A percentile compares a stretch with the other conserved stretches of the same genome.
phyloP scores from a whole-genome alignment of 1,140 invertebrate genomes.

The Drosophila cardini region DNA sequence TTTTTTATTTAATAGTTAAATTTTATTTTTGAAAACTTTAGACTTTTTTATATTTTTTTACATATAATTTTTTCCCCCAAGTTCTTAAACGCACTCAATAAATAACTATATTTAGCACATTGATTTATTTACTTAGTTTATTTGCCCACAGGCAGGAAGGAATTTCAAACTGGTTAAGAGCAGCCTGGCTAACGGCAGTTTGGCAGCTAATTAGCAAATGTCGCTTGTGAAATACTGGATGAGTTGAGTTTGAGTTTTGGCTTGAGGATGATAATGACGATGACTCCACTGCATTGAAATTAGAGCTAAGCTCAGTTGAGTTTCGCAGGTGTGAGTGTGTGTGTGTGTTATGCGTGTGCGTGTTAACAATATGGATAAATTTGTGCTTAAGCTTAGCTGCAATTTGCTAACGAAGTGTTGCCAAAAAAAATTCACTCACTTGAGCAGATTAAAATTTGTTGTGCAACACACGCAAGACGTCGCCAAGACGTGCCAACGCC shows the following conservation, averaged over 20 bases:
- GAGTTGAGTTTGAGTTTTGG: not conserved
- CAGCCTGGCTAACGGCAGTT: conserved; percentile 37
- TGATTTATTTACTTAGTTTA: not conserved
- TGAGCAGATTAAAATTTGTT: conserved; percentile 63
- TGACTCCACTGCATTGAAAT: conserved; percentile 33
- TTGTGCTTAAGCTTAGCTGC: conserved; percentile 43
- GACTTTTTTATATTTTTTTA: too few relatives aligned
- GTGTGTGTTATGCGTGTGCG: conserved; percentile 6
- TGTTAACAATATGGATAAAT: conserved; percentile 44
- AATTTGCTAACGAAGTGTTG: conserved; percentile 54
- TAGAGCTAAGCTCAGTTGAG: conserved; percentile 26
- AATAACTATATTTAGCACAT: not conserved
- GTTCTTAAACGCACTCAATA: too few relatives aligned
- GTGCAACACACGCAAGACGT: conserved; percentile 59
- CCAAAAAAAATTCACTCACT: conserved; percentile 22
- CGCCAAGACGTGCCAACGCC: conserved; percentile 71
- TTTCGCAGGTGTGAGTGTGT: conserved; percentile 12
- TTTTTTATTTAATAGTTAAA: too few relatives aligned
- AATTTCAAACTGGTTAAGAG: conserved; percentile 34
- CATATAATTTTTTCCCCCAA: too few relatives aligned
- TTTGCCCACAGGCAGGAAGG: conserved; percentile 7
- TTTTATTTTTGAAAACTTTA: too few relatives aligned
- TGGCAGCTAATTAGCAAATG: conserved; percentile 31
- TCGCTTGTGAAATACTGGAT: conserved; percentile 36
- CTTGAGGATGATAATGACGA: conserved; percentile 21